Conservation (phyloP, 2,888 invertebrate genomes). For the Seira ritae region DNA sequence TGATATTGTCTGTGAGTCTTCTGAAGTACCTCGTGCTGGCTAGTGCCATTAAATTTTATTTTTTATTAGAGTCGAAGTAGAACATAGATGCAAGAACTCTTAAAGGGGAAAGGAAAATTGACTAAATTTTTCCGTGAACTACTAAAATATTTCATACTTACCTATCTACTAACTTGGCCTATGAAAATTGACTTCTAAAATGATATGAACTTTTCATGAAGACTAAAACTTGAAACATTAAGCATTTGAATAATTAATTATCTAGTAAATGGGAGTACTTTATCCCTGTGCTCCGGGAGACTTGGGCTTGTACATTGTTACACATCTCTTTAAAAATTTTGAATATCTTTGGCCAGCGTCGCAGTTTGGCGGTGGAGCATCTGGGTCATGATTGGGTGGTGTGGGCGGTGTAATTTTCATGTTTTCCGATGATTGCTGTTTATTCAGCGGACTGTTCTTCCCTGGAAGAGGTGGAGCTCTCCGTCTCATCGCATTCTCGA, state of each 20-base stretch:
- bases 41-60: no score
- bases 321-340: slow-evolving; percentile 46
- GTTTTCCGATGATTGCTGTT: slow-evolving; percentile 2
- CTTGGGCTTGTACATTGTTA: slow-evolving; percentile 48
- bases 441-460: background rate
- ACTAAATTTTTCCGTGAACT: no score
- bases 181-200: no score
- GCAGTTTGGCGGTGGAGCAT: slow-evolving; percentile 15
- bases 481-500: slow-evolving; percentile 44
- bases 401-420: slow-evolving; percentile 27
- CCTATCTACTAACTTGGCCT: no score
- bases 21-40: no score
- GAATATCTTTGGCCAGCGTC: slow-evolving; percentile 49
- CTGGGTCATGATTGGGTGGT: slow-evolving; percentile 12
- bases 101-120: no score
- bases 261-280: background rate
- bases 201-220: slow-evolving; percentile 9
- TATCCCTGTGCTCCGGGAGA: slow-evolving; percentile 20
- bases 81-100: no score
- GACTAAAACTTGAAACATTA: no score
- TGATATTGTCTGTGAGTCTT: no score
- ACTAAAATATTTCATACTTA: no score
- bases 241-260: no score
- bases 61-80: no score
- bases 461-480: background rate